These are phyloP conservation scores for Myotis myotis DNA, from an alignment of 2,797 vertebrate species.

Conservation along the genomic window DNA sequence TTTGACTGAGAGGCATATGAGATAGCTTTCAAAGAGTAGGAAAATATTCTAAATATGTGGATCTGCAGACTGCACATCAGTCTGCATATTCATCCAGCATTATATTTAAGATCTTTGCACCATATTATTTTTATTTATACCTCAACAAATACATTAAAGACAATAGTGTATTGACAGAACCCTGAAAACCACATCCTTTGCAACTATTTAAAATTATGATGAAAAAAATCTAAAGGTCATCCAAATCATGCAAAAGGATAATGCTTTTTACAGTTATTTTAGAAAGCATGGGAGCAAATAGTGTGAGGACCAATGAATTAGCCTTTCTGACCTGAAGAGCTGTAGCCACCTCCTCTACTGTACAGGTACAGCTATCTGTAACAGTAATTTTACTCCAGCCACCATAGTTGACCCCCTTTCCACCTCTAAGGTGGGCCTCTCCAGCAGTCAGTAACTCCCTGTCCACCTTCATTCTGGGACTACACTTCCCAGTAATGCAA, in stretches of 20 bases:
- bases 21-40: not conserved
- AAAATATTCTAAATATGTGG: not conserved
- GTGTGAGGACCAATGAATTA: not conserved
- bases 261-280: not conserved
- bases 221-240: not conserved
- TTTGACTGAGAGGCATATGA: not conserved
- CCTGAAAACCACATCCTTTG: not conserved
- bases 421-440: not conserved
- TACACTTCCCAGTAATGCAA: constrained; percentile 40
- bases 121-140: not conserved
- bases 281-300: not conserved
- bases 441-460: not conserved
- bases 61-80: not conserved
- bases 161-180: not conserved
- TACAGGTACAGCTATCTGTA: not conserved
- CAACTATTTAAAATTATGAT: not conserved
- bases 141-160: not conserved
- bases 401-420: not conserved
- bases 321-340: not conserved
- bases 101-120: not conserved
- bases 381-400: not conserved
- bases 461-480: not conserved
- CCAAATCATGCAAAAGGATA: not conserved
- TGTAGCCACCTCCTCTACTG: not conserved
- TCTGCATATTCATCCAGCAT: not conserved